Base-by-base conservation (phyloP, 2,888 invertebrate genomes). In the Drosophila silvestris region DNA sequence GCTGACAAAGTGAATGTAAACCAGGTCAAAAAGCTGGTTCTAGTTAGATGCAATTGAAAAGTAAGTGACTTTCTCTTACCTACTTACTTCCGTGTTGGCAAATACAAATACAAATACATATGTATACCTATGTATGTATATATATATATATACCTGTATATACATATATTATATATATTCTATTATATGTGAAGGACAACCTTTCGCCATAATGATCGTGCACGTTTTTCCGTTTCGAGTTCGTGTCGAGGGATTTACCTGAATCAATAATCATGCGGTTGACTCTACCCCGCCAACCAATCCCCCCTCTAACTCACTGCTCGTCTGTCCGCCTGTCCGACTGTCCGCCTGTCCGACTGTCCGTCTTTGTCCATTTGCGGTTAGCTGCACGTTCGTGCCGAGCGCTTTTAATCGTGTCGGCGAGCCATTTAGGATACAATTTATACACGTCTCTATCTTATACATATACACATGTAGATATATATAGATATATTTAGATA, bases 181-280 rank as follows among this genome's bases (percentile, higher is more conserved):
- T 61, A 30, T 53, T 64, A 50, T 63, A 63, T 69, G 74, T 65
- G 82, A 82, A 79, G 79, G 82, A 82, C 68, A 79, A 82, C 79
- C 82, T 79, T 79, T 79, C 79, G 69, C 82, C 57, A 57, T 30
- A 47, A 51, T 60, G 62, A 79, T 68, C 39, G 51, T 68, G 51
- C 72, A 81, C 81, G 78, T 68, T 82, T 74, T 61, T 52, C 53
- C 68, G 70, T 53, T 77, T 44, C 58, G 54, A 65, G 62, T 69
- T 77, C 52, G 60, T 57, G 67, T 57, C 26, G 72, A 85, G 91
- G 90, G 90, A 89, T 90, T 90, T 83, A 83, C 86, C 89, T 77
- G 86, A 82, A 89, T 89, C 71, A 64, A 72, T 85, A 89, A 90
- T 83, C 77, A 62, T 51, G 39, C 54, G 56, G n/a, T 3, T 37